A percentile compares a stretch with the other conserved stretches of the same genome.
These are phyloP conservation scores for Cheilosia vernalis DNA, from an alignment of 2,888 invertebrate species.

Conservation along the genomic window DNA sequence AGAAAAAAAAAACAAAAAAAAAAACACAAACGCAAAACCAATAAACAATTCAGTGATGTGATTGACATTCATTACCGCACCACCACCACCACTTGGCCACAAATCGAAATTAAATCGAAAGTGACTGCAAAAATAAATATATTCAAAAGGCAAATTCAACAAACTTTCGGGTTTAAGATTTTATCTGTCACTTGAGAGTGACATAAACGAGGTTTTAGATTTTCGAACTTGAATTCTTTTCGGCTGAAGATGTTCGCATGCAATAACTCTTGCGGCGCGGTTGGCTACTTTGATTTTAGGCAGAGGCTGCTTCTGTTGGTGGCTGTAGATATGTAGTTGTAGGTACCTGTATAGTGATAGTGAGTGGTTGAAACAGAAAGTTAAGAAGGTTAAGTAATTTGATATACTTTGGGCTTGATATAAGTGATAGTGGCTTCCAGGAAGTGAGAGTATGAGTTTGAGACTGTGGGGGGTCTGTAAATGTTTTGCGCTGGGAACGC, in stretches of 20 bases:
- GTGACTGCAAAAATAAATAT: neutral
- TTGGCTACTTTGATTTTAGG: neutral
- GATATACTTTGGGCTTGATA: conserved; percentile 1
- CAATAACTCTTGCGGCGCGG: conserved; percentile 6
- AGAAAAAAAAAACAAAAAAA: neutral
- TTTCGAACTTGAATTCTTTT: conserved; percentile 12
- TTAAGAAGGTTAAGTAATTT: conserved; percentile 6
- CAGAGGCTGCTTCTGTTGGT: neutral
- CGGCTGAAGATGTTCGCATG: conserved; percentile 26
- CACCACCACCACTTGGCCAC: conserved; percentile 11
- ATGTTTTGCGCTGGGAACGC: neutral
- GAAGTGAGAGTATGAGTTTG: neutral
- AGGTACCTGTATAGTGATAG: neutral
- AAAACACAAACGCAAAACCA: conserved; percentile 27
- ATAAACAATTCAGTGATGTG: conserved; percentile 1
- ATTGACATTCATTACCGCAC: conserved; percentile 35
- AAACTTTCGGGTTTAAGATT: conserved; percentile 33
- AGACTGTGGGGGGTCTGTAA: neutral
- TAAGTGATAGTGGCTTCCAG: neutral
- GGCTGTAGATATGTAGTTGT: neutral
- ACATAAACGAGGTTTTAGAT: conserved; percentile 24
- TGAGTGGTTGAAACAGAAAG: neutral
- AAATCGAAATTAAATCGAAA: conserved; percentile 33
- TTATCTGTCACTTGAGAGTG: conserved; percentile 42
- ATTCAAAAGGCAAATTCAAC: conserved; percentile 6